These are phyloP conservation scores for Heliconius melpomene DNA, from an alignment of 1,140 invertebrate species.

Conservation along the genomic window DNA sequence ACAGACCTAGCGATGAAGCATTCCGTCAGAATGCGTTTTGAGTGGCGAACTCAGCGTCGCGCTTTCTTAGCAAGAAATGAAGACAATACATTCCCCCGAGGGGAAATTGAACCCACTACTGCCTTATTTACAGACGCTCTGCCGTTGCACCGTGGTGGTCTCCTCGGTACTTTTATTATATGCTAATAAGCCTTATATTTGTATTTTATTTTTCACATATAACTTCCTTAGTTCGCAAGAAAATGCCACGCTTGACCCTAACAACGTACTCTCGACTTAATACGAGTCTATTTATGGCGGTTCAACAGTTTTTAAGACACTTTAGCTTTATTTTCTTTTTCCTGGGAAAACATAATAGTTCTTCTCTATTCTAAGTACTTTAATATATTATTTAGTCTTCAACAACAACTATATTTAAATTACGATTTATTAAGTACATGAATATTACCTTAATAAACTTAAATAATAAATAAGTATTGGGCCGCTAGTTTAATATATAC, in stretches of 20 bases:
- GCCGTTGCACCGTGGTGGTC: too few relatives aligned
- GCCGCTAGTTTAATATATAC: too few relatives aligned
- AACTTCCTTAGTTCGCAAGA: neutral
- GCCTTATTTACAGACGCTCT: too few relatives aligned
- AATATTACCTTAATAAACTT: too few relatives aligned
- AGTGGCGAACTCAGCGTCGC: neutral
- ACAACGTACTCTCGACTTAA: constrained; percentile 10
- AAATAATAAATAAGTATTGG: too few relatives aligned
- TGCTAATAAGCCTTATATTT: neutral
- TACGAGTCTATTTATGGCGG: neutral
- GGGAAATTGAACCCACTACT: neutral
- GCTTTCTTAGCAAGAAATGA: neutral
- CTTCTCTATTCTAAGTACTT: neutral
- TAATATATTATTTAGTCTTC: too few relatives aligned
- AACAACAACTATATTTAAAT: too few relatives aligned
- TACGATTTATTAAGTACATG: too few relatives aligned
- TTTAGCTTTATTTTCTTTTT: neutral
- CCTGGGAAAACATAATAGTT: neutral
- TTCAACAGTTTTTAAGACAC: neutral
- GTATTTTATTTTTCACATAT: neutral
- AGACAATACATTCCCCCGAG: neutral
- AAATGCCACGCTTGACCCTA: neutral
- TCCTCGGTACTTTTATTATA: too few relatives aligned
- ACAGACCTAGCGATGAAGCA: too few relatives aligned
- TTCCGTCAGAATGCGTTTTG: neutral